These are phyloP conservation scores for Acrossocheilus fasciatus DNA, from an alignment of 2,797 vertebrate genomes.

Conservation along the genomic window DNA sequence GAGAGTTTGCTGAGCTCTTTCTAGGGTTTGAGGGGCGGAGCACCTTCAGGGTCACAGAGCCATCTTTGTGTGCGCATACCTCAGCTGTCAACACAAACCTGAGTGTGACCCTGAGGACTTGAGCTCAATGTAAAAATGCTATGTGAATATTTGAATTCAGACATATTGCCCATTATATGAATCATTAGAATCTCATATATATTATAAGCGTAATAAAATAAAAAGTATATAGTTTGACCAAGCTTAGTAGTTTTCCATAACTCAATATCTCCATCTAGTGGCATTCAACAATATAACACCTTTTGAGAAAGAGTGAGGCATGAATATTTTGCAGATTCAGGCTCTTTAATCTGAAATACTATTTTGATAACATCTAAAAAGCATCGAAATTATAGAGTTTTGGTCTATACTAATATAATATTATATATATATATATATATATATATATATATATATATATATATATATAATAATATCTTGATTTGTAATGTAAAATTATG, in stretches of 20 bases:
- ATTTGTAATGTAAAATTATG: not conserved
- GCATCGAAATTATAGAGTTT: not conserved
- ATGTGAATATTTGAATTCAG: not conserved
- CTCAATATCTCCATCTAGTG: conserved; percentile 43
- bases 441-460: not conserved
- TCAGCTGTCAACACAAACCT: conserved; percentile 28
- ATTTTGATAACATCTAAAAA: not conserved
- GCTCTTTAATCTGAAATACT: not conserved
- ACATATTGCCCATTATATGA: not conserved
- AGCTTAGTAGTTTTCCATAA: not conserved
- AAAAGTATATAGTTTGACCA: not conserved
- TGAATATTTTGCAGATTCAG: not conserved
- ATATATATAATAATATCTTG: not conserved
- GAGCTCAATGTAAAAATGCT: not conserved
- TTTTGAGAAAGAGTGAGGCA: not conserved
- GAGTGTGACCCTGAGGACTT: not conserved
- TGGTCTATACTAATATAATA: too few relatives aligned
- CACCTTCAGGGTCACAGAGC: conserved; percentile 47
- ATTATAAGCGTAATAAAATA: not conserved
- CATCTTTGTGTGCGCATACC: conserved; percentile 65
- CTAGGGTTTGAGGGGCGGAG: conserved; percentile 27
- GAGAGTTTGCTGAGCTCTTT: conserved; percentile 40
- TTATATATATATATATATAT: not conserved
- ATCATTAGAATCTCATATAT: not conserved
- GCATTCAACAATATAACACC: not conserved